Evolutionary conservation across 2,797 vertebrate species (phyloP), one percentile per base, ranked within the genome.

Genomic region (Clangula hyemalis): DNA sequence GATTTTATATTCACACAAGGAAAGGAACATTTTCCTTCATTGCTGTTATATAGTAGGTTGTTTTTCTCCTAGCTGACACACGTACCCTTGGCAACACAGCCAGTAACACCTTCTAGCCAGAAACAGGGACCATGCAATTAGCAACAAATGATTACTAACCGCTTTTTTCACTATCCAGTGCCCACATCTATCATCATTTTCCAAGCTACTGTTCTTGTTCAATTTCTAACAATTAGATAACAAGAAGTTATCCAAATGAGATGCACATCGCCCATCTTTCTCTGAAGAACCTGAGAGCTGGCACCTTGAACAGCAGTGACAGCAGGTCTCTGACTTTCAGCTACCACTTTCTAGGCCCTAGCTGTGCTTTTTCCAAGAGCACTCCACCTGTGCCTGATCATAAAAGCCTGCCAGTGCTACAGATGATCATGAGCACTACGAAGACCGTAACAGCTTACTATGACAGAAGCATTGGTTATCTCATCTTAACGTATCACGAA

Each of bases 371-470:
- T 34, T 71, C 24, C 27, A 83, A 41, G 17, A 47, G 10, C 30
- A 30, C 1, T 2, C 9, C 36, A 75, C 18, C 45, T 43, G 21
- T 8, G 8, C 43, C 57, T 11, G 25, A 77, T 60, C 25, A 57
- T 8, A 41, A 64, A 54, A 12, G 16, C 17, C 49, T 21, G 10
- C 27, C 54, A 61, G 20, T 24, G 11, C 57, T 58, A 25, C 30
- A 34, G 24, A 41, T 2, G 43, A 62, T 11, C 1, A 2, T 4
- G 25, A 78, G 20, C 57, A 61, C 14, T 13, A 39, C 32, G 27
- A 57, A 0, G 1, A 45, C 14, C 28, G 0, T 2, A 38, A 38
- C 17, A 25, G 39, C 19, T 71, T 11, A 38, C 34, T 22, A 11
- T 1, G 2, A 24, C 30, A 22, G 1, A 72, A 54, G 8, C 14